A percentile compares a stretch with the other conserved stretches of the same genome.
Evolutionary conservation across 2,888 invertebrate species (phyloP).

Genomic region (Iphiclides podalirius): DNA sequence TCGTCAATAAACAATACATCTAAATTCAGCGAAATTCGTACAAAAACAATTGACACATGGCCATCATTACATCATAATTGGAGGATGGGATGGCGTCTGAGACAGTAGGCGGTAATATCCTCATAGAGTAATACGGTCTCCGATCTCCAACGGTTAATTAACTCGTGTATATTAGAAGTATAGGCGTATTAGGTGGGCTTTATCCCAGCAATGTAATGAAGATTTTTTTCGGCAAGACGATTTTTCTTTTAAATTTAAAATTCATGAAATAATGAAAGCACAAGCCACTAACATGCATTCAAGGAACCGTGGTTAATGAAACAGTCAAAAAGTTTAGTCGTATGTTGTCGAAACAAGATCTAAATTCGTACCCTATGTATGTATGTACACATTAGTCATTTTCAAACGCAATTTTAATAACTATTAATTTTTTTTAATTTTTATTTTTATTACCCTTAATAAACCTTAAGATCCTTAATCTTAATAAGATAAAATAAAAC

Average conservation of each 20-base stretch:
- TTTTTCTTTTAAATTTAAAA: neutral
- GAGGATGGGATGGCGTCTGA: neutral
- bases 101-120: conserved; percentile 16
- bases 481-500: too few species aligned
- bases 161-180: neutral
- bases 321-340: too few species aligned
- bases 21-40: conserved; percentile 1
- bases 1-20: too few species aligned
- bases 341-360: neutral
- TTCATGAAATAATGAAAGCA: neutral
- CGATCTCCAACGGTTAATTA: conserved; percentile 8
- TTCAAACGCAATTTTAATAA: too few species aligned
- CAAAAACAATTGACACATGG: conserved; percentile 4
- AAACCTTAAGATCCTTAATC: too few species aligned
- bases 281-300: neutral
- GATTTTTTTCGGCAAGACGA: neutral
- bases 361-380: neutral
- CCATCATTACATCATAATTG: neutral
- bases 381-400: too few species aligned
- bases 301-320: too few species aligned
- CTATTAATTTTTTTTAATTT: too few species aligned
- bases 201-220: neutral
- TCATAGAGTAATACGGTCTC: conserved; percentile 3
- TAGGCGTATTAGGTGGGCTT: neutral
- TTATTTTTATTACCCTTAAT: too few species aligned